A percentile compares a stretch with the other conserved stretches of the same genome.
Conservation (phyloP, 2,888 invertebrate genomes). For the Zygothrica quintamaculata region DNA sequence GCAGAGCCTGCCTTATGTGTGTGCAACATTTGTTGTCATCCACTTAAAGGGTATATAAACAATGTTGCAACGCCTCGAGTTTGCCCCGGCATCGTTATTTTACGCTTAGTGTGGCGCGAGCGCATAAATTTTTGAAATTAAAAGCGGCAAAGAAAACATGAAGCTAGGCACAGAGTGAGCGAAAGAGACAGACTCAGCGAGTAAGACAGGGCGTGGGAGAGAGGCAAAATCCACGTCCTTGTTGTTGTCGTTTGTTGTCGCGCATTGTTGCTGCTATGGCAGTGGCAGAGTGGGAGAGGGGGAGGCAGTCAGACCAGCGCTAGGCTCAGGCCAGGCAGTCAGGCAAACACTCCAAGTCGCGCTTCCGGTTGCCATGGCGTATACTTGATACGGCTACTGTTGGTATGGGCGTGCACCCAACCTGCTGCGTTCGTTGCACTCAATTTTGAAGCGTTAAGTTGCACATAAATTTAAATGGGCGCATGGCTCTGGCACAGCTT, state of each 20-base stretch:
- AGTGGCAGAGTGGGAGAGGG: slow-evolving; percentile 1
- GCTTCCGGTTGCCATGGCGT: slow-evolving; percentile 77
- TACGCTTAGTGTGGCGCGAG: slow-evolving; percentile 81
- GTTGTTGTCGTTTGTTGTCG: slow-evolving; percentile 64
- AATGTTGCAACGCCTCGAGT: slow-evolving; percentile 61
- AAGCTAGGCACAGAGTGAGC: slow-evolving; percentile 76
- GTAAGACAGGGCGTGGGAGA: no score
- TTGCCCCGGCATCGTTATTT: slow-evolving; percentile 72
- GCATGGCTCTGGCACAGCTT: slow-evolving; percentile 11
- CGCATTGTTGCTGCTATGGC: slow-evolving; percentile 71
- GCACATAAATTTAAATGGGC: slow-evolving; percentile 78
- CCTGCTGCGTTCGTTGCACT: slow-evolving; percentile 75
- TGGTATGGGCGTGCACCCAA: slow-evolving; percentile 35
- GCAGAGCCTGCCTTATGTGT: no score
- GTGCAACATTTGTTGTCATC: no score
- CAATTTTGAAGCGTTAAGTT: slow-evolving; percentile 80
- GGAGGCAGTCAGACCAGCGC: slow-evolving; percentile 41
- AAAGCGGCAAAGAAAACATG: slow-evolving; percentile 80
- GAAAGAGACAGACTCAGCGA: no score
- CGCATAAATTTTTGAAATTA: slow-evolving; percentile 81
- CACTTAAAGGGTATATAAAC: slow-evolving; percentile 41
- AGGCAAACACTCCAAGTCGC: slow-evolving; percentile 77
- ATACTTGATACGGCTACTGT: slow-evolving; percentile 73
- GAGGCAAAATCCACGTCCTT: slow-evolving; percentile 65
- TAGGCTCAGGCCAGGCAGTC: slow-evolving; percentile 51